Conservation (phyloP, 2,888 invertebrate genomes). For the Trichopria drosophilae region DNA sequence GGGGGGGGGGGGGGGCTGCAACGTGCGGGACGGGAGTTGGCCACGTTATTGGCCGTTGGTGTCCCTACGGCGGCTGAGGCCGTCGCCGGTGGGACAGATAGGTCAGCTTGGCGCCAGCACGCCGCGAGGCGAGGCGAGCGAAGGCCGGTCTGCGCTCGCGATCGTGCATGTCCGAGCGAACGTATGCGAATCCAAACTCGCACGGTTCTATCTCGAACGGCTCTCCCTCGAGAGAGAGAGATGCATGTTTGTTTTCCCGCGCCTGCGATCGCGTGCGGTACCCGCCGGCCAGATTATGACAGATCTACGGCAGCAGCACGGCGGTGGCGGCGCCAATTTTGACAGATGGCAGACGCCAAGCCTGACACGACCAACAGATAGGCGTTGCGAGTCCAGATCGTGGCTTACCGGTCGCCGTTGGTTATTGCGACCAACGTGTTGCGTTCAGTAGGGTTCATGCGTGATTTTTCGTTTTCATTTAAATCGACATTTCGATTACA, state of each 20-base stretch:
- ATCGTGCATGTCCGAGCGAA: no score
- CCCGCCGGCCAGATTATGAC: conserved; percentile 8
- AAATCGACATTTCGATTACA: no score
- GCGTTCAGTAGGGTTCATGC: no score
- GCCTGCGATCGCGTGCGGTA: conserved; percentile 1
- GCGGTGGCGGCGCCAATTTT: conserved; percentile 9
- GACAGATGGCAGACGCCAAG: conserved; percentile 14
- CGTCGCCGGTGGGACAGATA: conserved; percentile 43
- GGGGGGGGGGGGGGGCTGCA: not conserved
- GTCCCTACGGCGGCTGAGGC: conserved; percentile 32
- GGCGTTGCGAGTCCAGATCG: no score
- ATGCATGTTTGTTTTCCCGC: conserved; percentile 23
- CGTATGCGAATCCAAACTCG: no score
- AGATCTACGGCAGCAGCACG: conserved; percentile 14
- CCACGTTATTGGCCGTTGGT: conserved; percentile 21
- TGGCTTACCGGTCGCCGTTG: no score
- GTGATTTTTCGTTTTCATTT: no score
- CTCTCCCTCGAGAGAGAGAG: not conserved
- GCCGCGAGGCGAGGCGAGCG: conserved; percentile 40
- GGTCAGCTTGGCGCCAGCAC: conserved; percentile 50
- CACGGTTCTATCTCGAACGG: no score
- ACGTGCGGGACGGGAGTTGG: conserved; percentile 15
- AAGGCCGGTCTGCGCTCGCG: conserved; percentile 44
- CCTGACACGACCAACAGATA: conserved; percentile 16
- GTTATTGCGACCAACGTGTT: no score